These are phyloP conservation scores for Pachycephus smyrnensis DNA, from an alignment of 2,888 invertebrate species.

Conservation along the genomic window DNA sequence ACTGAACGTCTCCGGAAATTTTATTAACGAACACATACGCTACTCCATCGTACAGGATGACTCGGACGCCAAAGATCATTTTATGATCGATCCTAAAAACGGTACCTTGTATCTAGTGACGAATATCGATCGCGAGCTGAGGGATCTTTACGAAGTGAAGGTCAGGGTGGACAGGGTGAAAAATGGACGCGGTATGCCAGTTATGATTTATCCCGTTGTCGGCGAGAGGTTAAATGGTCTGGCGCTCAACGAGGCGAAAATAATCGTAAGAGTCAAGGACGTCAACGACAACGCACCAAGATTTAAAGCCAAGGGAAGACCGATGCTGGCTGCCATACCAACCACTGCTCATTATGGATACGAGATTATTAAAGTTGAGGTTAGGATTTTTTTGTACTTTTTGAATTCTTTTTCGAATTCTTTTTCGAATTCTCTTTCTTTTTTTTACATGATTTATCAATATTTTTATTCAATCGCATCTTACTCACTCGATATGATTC, in stretches of 20 bases:
- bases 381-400: constrained; percentile 51
- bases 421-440: not conserved
- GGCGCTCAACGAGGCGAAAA: constrained; percentile 80
- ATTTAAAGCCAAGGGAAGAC: constrained; percentile 80
- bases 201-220: constrained; percentile 81
- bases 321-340: constrained; percentile 86
- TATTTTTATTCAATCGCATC: not conserved
- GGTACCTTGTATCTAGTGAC: constrained; percentile 81
- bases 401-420: not conserved
- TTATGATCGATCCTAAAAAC: constrained; percentile 81
- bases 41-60: constrained; percentile 76
- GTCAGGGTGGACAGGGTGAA: constrained; percentile 71
- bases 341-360: constrained; percentile 85
- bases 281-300: constrained; percentile 86
- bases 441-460: not conserved
- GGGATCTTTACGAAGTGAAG: constrained; percentile 74
- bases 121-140: constrained; percentile 81
- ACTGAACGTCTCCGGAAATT: constrained; percentile 79
- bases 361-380: constrained; percentile 81
- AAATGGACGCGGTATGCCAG: constrained; percentile 77
- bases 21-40: constrained; percentile 73
- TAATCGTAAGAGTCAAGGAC: constrained; percentile 82
- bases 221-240: constrained; percentile 80
- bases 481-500: not conserved
- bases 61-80: constrained; percentile 72